Conservation (phyloP, 2,797 vertebrate genomes). For the Odontamblyopus rebecca region DNA sequence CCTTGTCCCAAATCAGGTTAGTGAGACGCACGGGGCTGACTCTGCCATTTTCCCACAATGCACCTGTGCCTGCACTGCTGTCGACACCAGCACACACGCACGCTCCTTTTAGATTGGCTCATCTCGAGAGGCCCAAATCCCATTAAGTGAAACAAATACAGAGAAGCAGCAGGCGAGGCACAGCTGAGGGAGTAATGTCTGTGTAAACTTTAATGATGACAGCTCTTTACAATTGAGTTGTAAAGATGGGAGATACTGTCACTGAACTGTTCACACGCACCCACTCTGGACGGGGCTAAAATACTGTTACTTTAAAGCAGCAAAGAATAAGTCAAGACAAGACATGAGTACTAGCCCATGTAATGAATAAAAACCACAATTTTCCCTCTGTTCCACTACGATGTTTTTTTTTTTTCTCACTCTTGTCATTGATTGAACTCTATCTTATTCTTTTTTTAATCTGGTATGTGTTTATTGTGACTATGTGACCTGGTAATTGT, state of each 20-base stretch:
- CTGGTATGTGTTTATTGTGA: too few species aligned
- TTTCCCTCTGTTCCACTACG: too few species aligned
- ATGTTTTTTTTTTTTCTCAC: too few species aligned
- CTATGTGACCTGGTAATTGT: too few species aligned
- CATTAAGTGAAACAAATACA: conserved; percentile 59
- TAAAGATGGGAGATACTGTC: conserved; percentile 27
- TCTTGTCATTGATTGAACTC: too few species aligned
- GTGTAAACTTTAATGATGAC: conserved; percentile 41
- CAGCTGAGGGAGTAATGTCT: conserved; percentile 19
- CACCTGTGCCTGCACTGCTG: conserved; percentile 62
- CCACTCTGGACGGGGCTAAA: background rate
- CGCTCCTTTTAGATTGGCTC: conserved; percentile 46
- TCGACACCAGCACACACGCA: conserved; percentile 28
- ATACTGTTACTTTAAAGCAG: background rate
- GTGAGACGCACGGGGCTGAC: conserved; percentile 30
- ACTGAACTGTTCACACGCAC: conserved; percentile 16
- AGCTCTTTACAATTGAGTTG: conserved; percentile 30
- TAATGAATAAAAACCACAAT: too few species aligned
- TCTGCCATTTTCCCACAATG: conserved; percentile 18
- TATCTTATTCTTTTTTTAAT: too few species aligned
- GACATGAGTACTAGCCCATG: too few species aligned
- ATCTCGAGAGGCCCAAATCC: conserved; percentile 51
- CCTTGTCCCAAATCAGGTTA: conserved; percentile 45
- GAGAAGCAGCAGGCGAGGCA: conserved; percentile 50
- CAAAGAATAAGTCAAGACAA: background rate